Conservation (phyloP, 2,113 vertebrate species). For the Thalassoma bifasciatum region DNA sequence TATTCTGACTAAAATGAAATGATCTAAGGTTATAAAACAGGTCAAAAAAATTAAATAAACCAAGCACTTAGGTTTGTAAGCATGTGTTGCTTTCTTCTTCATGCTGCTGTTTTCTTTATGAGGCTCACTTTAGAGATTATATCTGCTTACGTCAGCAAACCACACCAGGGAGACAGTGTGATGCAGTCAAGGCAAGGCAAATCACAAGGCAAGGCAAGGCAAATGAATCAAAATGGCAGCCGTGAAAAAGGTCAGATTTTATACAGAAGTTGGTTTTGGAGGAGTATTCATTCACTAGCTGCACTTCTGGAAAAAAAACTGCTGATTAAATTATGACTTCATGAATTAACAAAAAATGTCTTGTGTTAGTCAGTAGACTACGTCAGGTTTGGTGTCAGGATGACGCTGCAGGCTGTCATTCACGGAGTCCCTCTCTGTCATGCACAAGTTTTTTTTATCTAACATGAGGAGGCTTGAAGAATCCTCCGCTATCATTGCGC, state of each 20-base stretch:
- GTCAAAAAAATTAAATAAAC: neutral
- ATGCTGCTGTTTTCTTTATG: neutral
- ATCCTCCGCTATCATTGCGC: no score
- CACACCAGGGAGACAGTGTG: neutral
- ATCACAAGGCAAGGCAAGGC: neutral
- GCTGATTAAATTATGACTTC: neutral
- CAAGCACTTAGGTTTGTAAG: neutral
- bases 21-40: neutral
- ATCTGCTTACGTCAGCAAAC: neutral
- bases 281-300: neutral
- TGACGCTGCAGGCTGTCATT: neutral
- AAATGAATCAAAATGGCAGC: neutral
- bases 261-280: neutral
- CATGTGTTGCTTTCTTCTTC: neutral
- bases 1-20: neutral
- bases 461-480: neutral
- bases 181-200: neutral
- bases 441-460: neutral
- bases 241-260: neutral
- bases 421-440: neutral
- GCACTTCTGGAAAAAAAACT: neutral
- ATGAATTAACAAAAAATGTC: neutral
- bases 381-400: neutral
- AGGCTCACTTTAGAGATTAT: neutral
- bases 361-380: conserved; percentile 12